Evolutionary conservation across 2,888 invertebrate genomes (phyloP), one percentile per base, ranked within the genome.

Genomic region (Caenorhabditis uteleia): DNA sequence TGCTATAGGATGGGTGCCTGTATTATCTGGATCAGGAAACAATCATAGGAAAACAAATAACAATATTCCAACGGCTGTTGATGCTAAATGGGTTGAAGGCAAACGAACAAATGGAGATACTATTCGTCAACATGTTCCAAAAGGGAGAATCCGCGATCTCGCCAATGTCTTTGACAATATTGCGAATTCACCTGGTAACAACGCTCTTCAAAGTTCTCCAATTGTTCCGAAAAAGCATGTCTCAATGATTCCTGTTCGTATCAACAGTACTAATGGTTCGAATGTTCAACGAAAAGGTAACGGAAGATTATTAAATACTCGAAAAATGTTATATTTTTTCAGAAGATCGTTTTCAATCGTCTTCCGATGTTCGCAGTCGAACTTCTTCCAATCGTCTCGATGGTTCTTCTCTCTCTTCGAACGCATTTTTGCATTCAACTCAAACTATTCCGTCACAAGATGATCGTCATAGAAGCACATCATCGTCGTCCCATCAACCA

Each of bases 111-210:
- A 16, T 16, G 50, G 46, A 1, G 61, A 61, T 31, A 51, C 61
- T 5, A 42, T 60, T 1, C 21, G 40, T 12, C 56, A 57, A 25
- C 57, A 57, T 29, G 40, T 62, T 23, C 62, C 62, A 33, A 25
- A 47, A 20, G 62, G 62, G 12, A 26, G 62, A 38, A 62, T 62
- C 25, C 56, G 57, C 4, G 62, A 62, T 43, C 39, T 62, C 48
- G 62, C 62, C 0, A 38, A 47, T 1, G 57, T 45, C 7, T 62
- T 62, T 23, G 45, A 45, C 3, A 33, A 18, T 14, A 31, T 45
- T 14, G 23, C 39, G n/a, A n/a, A 10, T 14, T 16, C 34, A n/a
- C 10, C n/a, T 34, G 34, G 14, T 14, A n/a, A n/a, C 8, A n/a
- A n/a, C n/a, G n/a, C 8, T n/a, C 8, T n/a, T 7, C 10, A 14